Conservation (phyloP, 2,888 invertebrate genomes). For the Mythimna lalbum region DNA sequence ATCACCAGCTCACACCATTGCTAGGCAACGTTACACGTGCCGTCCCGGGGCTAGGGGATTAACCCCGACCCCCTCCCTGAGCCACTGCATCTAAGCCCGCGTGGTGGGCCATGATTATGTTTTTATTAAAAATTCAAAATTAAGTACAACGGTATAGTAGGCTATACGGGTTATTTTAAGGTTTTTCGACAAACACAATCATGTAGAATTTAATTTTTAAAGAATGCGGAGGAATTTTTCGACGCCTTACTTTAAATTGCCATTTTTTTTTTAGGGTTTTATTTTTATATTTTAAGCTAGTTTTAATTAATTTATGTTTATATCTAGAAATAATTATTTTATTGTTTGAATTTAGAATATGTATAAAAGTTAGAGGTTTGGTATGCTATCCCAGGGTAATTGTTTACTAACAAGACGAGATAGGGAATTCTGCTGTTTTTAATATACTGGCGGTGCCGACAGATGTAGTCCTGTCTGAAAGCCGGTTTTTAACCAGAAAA, state of each 20-base stretch:
- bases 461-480: too few species aligned
- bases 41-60: conserved; percentile 38
- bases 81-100: conserved; percentile 33
- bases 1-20: conserved; percentile 62
- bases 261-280: too few species aligned
- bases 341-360: too few species aligned
- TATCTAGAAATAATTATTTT: too few species aligned
- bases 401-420: not conserved
- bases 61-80: conserved; percentile 1
- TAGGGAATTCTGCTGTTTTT: not conserved
- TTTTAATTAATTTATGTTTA: too few species aligned
- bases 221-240: too few species aligned
- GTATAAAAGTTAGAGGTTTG: not conserved
- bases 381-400: not conserved
- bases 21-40: conserved; percentile 76
- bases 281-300: too few species aligned
- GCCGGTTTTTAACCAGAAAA: too few species aligned
- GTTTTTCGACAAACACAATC: too few species aligned
- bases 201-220: too few species aligned
- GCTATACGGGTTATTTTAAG: not conserved
- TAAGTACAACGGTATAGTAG: not conserved
- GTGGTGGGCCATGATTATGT: not conserved
- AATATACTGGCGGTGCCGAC: not conserved
- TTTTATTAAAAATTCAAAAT: not conserved
- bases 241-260: too few species aligned